phyloP scores from a whole-genome alignment of 2,797 vertebrate species.

The Lagorchestes hirsutus region DNA sequence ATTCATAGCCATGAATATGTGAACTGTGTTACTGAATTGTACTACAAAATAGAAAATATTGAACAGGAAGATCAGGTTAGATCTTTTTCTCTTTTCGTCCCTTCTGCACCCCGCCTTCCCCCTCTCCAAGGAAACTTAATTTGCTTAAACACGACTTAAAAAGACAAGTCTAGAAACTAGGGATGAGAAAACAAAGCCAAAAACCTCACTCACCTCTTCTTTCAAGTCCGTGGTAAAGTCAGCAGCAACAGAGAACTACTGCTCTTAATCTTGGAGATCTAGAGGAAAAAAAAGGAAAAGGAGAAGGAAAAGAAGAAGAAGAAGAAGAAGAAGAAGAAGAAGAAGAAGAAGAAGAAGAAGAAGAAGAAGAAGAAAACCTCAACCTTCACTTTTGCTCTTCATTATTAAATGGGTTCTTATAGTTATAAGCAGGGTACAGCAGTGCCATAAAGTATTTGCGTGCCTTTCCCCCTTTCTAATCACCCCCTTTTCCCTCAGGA shows the following conservation, averaged over 20 bases:
- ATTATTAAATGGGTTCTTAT: conserved; percentile 78
- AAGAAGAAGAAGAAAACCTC: background rate
- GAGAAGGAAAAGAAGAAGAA: background rate
- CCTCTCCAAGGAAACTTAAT: conserved; percentile 74
- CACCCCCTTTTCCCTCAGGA: background rate
- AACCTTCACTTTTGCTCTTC: conserved; percentile 67
- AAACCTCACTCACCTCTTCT: conserved; percentile 85
- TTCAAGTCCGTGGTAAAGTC: conserved; percentile 85
- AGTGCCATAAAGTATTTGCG: conserved; percentile 81
- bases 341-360: conserved; percentile 31
- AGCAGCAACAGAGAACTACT: conserved; percentile 84
- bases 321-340: conserved; percentile 46
- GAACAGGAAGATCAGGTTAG: conserved; percentile 64
- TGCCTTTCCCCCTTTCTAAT: conserved; percentile 69
- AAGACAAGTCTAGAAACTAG: conserved; percentile 30
- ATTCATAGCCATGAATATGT: conserved; percentile 83
- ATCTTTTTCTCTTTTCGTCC: conserved; percentile 38
- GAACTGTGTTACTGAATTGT: conserved; percentile 60
- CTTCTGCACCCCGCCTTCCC: background rate
- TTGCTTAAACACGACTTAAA: conserved; percentile 78
- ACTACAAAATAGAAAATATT: conserved; percentile 81
- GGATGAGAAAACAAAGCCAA: conserved; percentile 61
- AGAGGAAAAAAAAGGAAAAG: background rate
- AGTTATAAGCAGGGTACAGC: conserved; percentile 83
- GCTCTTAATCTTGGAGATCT: conserved; percentile 86